Evolutionary conservation across 2,888 invertebrate genomes (phyloP).

Genomic region (Neria commutata): DNA sequence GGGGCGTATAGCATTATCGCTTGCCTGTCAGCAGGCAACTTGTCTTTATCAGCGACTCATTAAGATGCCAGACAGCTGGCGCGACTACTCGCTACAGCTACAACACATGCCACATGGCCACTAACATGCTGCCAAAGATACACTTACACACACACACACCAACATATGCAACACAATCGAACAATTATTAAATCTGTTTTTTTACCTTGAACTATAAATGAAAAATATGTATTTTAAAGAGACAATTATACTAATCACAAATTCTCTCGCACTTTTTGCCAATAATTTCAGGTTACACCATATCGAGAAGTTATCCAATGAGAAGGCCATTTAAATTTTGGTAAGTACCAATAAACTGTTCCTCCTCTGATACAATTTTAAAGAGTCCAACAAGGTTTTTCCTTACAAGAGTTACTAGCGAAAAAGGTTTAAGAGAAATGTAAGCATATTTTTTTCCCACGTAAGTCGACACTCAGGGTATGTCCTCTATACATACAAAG

Average conservation of each 20-base stretch:
- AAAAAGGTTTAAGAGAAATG: too few species aligned
- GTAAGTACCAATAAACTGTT: too few species aligned
- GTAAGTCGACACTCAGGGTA: too few species aligned
- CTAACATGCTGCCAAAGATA: not conserved
- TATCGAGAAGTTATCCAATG: conserved; percentile 61
- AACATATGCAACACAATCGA: not conserved
- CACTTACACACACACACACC: not conserved
- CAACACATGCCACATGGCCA: not conserved
- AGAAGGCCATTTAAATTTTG: conserved; percentile 60
- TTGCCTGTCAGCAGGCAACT: not conserved
- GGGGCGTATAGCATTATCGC: not conserved
- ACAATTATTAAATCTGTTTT: not conserved
- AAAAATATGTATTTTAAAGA: not conserved
- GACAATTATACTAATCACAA: conserved; percentile 50
- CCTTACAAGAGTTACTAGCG: too few species aligned
- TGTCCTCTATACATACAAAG: too few species aligned
- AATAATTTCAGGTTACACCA: conserved; percentile 59
- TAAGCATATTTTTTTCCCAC: too few species aligned
- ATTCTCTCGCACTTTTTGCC: conserved; percentile 48
- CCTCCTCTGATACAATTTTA: too few species aligned
- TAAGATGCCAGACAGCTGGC: not conserved
- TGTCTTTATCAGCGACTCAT: not conserved
- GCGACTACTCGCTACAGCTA: not conserved
- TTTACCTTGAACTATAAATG: not conserved
- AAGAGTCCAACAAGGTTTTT: too few species aligned